These are phyloP conservation scores for Camponotus floridanus DNA, from an alignment of 1,140 invertebrate species.

Conservation along the genomic window DNA sequence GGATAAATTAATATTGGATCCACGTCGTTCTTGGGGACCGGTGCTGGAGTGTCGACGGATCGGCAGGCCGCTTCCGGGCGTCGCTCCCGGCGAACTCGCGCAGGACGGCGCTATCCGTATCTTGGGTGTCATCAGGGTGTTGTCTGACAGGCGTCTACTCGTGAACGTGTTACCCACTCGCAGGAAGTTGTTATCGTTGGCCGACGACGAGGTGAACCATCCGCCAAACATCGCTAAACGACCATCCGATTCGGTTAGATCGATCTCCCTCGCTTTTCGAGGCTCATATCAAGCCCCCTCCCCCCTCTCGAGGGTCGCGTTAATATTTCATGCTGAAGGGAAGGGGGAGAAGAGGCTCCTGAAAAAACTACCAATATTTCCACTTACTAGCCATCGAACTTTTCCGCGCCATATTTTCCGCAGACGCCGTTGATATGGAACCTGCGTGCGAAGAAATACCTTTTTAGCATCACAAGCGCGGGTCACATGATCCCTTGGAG, in stretches of 20 bases:
- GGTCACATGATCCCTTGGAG: not conserved
- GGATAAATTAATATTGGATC: slow-evolving; percentile 94
- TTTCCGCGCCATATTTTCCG: slow-evolving; percentile 84
- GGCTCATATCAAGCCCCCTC: not conserved
- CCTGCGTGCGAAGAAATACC: slow-evolving; percentile 67
- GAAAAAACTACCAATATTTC: not conserved
- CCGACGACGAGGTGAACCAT: slow-evolving; percentile 91
- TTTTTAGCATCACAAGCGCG: not conserved
- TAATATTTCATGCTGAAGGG: not conserved
- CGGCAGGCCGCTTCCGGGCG: slow-evolving; percentile 92
- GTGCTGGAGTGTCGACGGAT: slow-evolving; percentile 95
- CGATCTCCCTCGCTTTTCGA: not conserved
- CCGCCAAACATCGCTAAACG: slow-evolving; percentile 84
- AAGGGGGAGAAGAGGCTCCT: too few species aligned
- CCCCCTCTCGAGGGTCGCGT: not conserved
- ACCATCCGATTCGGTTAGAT: not conserved
- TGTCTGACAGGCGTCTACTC: slow-evolving; percentile 95
- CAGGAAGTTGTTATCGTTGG: slow-evolving; percentile 95
- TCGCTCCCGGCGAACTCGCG: slow-evolving; percentile 94
- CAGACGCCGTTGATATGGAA: slow-evolving; percentile 85
- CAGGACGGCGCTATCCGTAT: slow-evolving; percentile 94
- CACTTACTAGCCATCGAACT: slow-evolving; percentile 81
- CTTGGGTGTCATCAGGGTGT: slow-evolving; percentile 96
- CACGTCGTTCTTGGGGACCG: slow-evolving; percentile 94
- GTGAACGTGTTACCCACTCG: slow-evolving; percentile 93